A percentile compares a stretch with the other conserved stretches of the same genome.
phyloP scores from a whole-genome alignment of 2,113 vertebrate genomes.

The Notarius quadriscutis region DNA sequence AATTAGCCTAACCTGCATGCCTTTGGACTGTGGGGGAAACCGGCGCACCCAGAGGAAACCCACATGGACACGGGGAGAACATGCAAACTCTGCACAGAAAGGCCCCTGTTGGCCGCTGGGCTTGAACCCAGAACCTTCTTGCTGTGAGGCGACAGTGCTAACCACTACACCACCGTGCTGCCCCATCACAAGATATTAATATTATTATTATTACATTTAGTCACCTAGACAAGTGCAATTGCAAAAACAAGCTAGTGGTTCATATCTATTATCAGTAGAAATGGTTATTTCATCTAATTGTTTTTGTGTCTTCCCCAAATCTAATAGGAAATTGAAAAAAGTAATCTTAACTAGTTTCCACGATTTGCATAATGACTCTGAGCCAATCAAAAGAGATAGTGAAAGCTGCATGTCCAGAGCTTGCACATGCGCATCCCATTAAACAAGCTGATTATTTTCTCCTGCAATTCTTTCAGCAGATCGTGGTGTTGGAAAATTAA shows the following conservation, averaged over 20 bases:
- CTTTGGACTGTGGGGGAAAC: too few species aligned
- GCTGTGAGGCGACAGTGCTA: too few species aligned
- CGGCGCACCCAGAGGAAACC: too few species aligned
- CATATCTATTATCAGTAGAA: conserved; percentile 67
- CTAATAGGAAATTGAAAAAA: conserved; percentile 66
- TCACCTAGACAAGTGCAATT: background rate
- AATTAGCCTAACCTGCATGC: too few species aligned
- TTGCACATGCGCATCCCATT: conserved; percentile 47
- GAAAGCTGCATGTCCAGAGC: conserved; percentile 23
- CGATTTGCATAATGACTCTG: conserved; percentile 66
- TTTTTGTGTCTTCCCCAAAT: conserved; percentile 62
- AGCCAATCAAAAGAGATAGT: conserved; percentile 66
- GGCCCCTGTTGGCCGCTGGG: too few species aligned
- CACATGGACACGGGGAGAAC: too few species aligned
- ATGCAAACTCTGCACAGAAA: too few species aligned
- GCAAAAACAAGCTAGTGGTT: conserved; percentile 44
- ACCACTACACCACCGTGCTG: too few species aligned
- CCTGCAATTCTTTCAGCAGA: conserved; percentile 57
- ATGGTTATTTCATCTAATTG: conserved; percentile 62
- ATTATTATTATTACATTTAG: too few species aligned
- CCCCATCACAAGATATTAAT: too few species aligned
- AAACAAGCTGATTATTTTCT: conserved; percentile 57
- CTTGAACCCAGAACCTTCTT: too few species aligned
- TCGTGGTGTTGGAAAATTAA: conserved; percentile 67
- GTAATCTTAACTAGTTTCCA: conserved; percentile 65